phyloP scores from a whole-genome alignment of 2,797 vertebrate genomes.

The Crocodylus rhombifer region DNA sequence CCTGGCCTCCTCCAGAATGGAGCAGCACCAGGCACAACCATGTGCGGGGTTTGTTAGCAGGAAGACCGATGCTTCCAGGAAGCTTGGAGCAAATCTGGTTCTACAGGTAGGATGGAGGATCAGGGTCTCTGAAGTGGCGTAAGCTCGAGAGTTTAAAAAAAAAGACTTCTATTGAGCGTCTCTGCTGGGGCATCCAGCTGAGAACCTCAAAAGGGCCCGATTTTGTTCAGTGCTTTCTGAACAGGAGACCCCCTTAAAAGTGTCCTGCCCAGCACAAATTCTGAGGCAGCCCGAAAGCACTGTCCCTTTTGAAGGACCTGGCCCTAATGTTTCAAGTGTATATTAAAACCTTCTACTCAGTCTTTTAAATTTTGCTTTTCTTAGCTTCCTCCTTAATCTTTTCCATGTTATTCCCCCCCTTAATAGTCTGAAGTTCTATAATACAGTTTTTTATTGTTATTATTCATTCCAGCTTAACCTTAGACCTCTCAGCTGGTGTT shows the following conservation, averaged over 20 bases:
- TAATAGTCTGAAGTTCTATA: slow-evolving; percentile 64
- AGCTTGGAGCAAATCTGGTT: background rate
- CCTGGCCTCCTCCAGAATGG: fast-evolving
- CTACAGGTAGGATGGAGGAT: background rate
- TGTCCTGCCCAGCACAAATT: background rate
- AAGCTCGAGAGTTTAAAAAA: background rate
- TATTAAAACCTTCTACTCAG: slow-evolving; percentile 47
- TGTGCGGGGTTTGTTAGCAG: background rate
- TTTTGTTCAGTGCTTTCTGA: background rate
- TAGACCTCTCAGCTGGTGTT: slow-evolving; percentile 47
- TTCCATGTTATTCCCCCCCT: slow-evolving; percentile 55
- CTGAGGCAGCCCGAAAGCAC: slow-evolving; percentile 14
- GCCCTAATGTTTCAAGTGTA: slow-evolving; percentile 51
- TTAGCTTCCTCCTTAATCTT: slow-evolving; percentile 66
- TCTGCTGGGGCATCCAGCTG: background rate
- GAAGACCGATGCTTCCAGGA: background rate
- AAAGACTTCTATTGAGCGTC: background rate
- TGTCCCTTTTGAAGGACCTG: background rate
- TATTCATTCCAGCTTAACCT: slow-evolving; percentile 69
- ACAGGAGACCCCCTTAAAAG: background rate
- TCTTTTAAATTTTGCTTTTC: slow-evolving; percentile 65
- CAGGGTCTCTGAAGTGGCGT: background rate
- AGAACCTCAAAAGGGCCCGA: background rate
- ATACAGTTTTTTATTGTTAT: slow-evolving; percentile 57
- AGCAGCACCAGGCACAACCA: background rate